Percentiles rank a stretch among this genome's conserved stretches.
These are phyloP conservation scores for Sinelater perroti DNA, from an alignment of 2,888 invertebrate genomes.

Conservation along the genomic window DNA sequence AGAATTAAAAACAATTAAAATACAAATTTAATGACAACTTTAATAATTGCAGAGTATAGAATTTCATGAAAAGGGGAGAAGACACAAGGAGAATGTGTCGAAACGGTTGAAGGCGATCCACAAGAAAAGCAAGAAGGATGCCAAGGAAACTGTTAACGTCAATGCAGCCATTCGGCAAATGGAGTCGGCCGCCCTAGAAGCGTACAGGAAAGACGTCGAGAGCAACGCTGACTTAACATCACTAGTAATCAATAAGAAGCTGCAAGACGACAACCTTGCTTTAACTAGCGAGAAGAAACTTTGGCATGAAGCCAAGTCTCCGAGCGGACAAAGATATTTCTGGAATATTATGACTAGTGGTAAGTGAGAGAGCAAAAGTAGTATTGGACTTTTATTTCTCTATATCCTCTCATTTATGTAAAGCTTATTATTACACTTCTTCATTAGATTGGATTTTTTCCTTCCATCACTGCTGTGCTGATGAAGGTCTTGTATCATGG, in stretches of 20 bases:
- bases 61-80: slow-evolving; percentile 92
- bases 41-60: slow-evolving; percentile 81
- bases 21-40: no score
- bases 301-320: slow-evolving; percentile 83
- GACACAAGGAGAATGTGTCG: slow-evolving; percentile 91
- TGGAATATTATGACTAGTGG: slow-evolving; percentile 88
- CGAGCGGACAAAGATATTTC: slow-evolving; percentile 82
- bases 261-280: slow-evolving; percentile 52
- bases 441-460: no score
- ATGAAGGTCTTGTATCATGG: no score
- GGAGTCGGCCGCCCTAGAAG: slow-evolving; percentile 89
- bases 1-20: no score
- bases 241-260: slow-evolving; percentile 59
- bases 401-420: no score
- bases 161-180: slow-evolving; percentile 84
- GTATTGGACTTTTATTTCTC: no score
- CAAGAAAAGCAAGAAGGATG: slow-evolving; percentile 83
- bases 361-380: slow-evolving; percentile 59
- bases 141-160: slow-evolving; percentile 79
- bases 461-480: no score
- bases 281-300: slow-evolving; percentile 58
- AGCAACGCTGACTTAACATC: slow-evolving; percentile 72
- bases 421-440: no score
- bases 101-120: slow-evolving; percentile 85
- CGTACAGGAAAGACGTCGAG: slow-evolving; percentile 86